These are phyloP conservation scores for Zaprionus lachaisei DNA, from an alignment of 1,140 invertebrate species.

Conservation along the genomic window DNA sequence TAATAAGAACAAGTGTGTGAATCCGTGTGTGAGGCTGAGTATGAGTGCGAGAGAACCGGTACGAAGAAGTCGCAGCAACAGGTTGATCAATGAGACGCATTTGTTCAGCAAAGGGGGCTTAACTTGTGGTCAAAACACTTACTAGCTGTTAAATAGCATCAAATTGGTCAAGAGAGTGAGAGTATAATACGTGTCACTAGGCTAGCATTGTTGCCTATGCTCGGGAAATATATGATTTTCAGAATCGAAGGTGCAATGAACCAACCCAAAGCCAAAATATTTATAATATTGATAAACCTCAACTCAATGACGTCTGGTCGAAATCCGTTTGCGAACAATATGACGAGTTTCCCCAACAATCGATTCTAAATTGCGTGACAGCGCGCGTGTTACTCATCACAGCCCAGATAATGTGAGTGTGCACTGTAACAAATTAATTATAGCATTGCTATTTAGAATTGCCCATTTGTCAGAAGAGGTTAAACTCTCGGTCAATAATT, in stretches of 20 bases:
- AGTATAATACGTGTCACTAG: constrained; percentile 58
- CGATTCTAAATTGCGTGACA: constrained; percentile 20
- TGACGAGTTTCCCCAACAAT: constrained; percentile 15
- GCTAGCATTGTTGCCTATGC: constrained; percentile 31
- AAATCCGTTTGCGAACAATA: constrained; percentile 4
- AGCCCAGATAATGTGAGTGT: constrained; percentile 14
- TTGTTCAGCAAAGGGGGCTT: constrained; percentile 25
- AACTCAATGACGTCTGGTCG: constrained; percentile 15
- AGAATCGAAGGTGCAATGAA: constrained; percentile 43
- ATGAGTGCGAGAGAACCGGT: constrained; percentile 32
- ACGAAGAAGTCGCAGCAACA: constrained; percentile 29
- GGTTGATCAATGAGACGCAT: constrained; percentile 20
- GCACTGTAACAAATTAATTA: constrained; percentile 13
- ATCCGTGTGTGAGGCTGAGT: not conserved
- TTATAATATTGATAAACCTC: constrained; percentile 12
- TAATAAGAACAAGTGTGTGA: constrained; percentile 24
- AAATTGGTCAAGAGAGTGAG: not conserved
- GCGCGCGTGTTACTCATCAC: constrained; percentile 45
- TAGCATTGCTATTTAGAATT: not conserved
- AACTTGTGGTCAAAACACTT: constrained; percentile 45
- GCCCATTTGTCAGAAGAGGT: constrained; percentile 20
- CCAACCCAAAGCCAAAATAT: constrained; percentile 20
- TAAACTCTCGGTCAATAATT: not conserved
- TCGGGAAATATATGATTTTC: constrained; percentile 19
- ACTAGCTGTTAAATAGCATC: constrained; percentile 6